Percentiles rank a stretch among this genome's conserved stretches.
phyloP scores from a whole-genome alignment of 2,113 vertebrate species.

The Entelurus aequoreus region DNA sequence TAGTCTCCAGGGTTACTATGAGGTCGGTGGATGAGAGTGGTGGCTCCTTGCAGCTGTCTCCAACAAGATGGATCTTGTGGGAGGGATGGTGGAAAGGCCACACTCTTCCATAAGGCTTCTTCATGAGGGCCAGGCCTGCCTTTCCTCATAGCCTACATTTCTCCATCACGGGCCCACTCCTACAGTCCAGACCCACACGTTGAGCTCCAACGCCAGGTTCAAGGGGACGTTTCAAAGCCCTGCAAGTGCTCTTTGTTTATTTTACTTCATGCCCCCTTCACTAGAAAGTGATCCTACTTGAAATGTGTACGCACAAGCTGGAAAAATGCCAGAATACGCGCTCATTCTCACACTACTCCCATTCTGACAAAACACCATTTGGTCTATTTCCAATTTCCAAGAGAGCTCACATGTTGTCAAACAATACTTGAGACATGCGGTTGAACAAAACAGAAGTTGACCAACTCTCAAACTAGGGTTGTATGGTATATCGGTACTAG shows the following conservation, averaged over 20 bases:
- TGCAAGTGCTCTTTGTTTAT: constrained; percentile 64
- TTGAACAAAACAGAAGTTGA: constrained; percentile 45
- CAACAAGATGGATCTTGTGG: constrained; percentile 65
- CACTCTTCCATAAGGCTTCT: constrained; percentile 52
- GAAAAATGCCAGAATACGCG: constrained; percentile 46
- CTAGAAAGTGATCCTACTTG: constrained; percentile 41
- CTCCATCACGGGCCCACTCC: constrained; percentile 47
- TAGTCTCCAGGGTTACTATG: constrained; percentile 62
- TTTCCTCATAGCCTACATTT: constrained; percentile 67
- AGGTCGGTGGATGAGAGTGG: constrained; percentile 60
- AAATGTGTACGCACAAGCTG: constrained; percentile 40
- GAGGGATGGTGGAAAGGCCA: constrained; percentile 61
- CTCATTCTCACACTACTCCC: constrained; percentile 58
- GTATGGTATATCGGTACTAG: too few relatives aligned
- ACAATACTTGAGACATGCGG: constrained; percentile 27
- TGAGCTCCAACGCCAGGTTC: constrained; percentile 50
- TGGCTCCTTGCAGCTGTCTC: constrained; percentile 60
- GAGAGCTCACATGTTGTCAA: constrained; percentile 51
- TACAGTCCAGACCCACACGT: constrained; percentile 39
- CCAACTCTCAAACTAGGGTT: constrained; percentile 15
- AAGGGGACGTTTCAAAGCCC: constrained; percentile 58
- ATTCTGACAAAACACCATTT: constrained; percentile 53
- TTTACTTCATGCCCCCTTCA: constrained; percentile 34
- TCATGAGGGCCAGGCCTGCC: constrained; percentile 56
- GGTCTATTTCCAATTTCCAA: constrained; percentile 54